Base-by-base conservation (phyloP, 2,888 invertebrate species). In the Drosophila koepferae region DNA sequence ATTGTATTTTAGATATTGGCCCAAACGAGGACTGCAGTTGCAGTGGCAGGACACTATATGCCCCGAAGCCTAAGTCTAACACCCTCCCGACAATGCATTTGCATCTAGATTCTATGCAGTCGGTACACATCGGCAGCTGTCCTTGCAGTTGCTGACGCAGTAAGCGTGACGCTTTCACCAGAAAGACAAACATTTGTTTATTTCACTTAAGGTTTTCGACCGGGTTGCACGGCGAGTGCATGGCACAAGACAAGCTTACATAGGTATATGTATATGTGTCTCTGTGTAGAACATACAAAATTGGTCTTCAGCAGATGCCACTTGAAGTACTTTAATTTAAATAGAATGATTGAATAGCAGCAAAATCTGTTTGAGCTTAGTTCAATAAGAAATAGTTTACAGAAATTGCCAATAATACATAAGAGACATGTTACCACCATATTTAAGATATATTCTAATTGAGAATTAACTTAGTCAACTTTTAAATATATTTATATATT, bases 101-200 rank as follows among this genome's bases (percentile, higher is more conserved):
- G 9, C 18, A 36, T 55, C 48, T 20, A 53, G 56, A 63, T 75
- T 46, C 41, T 31, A 28, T 20, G 23, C 12, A 18, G 23, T 36
- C 20, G 18, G 40, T 7, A 36, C 7, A 51, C 14, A 14, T 20
- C 14, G 63, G 67, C 78, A 81, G 82, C 74, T 81, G 81, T 48
- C 60, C 70, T 71, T 71, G 68, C 77, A 80, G 56, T 53, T 60
- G 63, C 31, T 36, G 58, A 78, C 68, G 66, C 73, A 73, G 58
- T 31, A 20, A 69, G 44, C 78, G 78, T 88, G 78, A 75, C 84
- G 75, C 59, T 77, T 66, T 72, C 16, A 31, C 66, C 55, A 46
- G 40, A 12, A 59, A 51, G 12, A 2, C 20, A 36, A 36, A 14
- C 40, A 18, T 41, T 38, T 58, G 23, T 61, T 43, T 28, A 36